Evolutionary conservation across 2,888 invertebrate genomes (phyloP), one percentile per base, ranked within the genome.

Genomic region (Phragmatobia fuliginosa): DNA sequence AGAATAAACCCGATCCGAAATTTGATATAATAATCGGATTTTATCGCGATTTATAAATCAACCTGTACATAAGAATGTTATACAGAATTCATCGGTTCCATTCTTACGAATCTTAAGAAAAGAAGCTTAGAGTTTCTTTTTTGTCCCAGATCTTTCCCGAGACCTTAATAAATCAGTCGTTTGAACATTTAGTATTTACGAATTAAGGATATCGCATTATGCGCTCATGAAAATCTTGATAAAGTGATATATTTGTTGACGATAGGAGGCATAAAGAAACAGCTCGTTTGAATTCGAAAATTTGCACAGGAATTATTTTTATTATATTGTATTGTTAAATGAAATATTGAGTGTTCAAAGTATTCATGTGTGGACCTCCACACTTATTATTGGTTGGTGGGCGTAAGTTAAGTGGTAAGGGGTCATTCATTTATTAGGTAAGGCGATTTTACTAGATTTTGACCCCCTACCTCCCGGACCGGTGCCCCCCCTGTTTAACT

Each of bases 81-180:
- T 88, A 86, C 83, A 78, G 74, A 81, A 79, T 78, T 88, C 87
- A 85, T 87, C 87, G 87, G 81, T 82, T 83, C 86, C 86, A 89
- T 91, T 88, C 87, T 82, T 88, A 85, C 87, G 45, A 87, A 83
- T 83, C 74, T 76, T 76, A 82, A 78, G 82, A 79, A 87, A 90
- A 87, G 87, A 74, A 77, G 84, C 83, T 87, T 85, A 83, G 67
- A 45, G 70, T 73, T 66, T 33, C 67, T 88, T 85, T 83, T 86
- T 85, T 85, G 82, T 83, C 78, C 77, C 86, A 80, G 78, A 84
- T 83, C 78, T 83, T 83, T 79, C 77, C 72, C 71, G 72, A 82
- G 85, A 89, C 92, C 92, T 86, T 84, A 88, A 93, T 93, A 93
- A 93, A 93, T 93, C 92, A 90, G 89, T 87, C 88, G 80, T 80